Percentiles rank a stretch among this genome's conserved stretches.
Conservation (phyloP, 2,797 vertebrate genomes). For the Syndactyla subalaris region DNA sequence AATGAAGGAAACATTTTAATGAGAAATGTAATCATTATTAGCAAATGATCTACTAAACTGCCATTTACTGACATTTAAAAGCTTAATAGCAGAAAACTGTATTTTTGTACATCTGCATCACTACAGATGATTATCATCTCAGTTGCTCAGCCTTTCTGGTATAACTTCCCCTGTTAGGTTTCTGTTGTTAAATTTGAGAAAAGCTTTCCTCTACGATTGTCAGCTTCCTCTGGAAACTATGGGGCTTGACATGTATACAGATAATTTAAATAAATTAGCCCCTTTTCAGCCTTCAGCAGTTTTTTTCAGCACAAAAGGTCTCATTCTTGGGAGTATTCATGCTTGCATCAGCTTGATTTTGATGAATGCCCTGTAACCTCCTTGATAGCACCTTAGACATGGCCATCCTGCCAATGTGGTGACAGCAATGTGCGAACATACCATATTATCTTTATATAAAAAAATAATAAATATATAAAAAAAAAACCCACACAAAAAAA, state of each 20-base stretch:
- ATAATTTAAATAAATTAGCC: conserved; percentile 80
- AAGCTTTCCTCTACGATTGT: conserved; percentile 69
- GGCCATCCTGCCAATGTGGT: conserved; percentile 31
- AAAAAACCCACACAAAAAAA: neutral
- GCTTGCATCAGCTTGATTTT: conserved; percentile 78
- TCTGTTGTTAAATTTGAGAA: conserved; percentile 70
- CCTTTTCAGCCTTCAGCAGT: conserved; percentile 76
- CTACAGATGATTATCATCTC: conserved; percentile 51
- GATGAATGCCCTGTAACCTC: conserved; percentile 73
- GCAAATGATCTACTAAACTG: conserved; percentile 83
- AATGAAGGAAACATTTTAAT: conserved; percentile 87
- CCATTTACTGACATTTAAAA: conserved; percentile 84
- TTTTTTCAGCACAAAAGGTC: conserved; percentile 68
- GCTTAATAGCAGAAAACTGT: conserved; percentile 73
- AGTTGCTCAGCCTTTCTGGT: conserved; percentile 44
- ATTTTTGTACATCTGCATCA: conserved; percentile 67
- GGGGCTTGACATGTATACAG: conserved; percentile 73
- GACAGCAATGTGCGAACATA: conserved; percentile 12
- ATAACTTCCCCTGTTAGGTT: conserved; percentile 34
- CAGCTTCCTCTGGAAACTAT: conserved; percentile 69
- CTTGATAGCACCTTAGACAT: conserved; percentile 66
- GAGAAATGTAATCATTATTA: conserved; percentile 87
- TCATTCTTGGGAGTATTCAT: conserved; percentile 71
- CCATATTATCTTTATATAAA: neutral
- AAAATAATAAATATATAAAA: neutral